These are phyloP conservation scores for Equus quagga DNA, from an alignment of 2,113 vertebrate species.

Conservation along the genomic window DNA sequence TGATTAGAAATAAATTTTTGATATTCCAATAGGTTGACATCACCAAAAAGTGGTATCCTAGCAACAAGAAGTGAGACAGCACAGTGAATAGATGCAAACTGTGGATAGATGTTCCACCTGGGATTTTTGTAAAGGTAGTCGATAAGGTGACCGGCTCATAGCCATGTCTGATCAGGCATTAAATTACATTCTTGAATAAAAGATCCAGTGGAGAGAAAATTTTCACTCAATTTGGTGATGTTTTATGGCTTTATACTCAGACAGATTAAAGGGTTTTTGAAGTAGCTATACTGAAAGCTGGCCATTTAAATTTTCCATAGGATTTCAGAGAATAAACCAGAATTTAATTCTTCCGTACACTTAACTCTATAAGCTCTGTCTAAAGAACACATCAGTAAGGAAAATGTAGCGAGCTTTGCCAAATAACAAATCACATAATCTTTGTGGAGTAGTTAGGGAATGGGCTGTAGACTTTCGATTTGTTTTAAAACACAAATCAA, in stretches of 20 bases:
- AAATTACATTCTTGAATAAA: constrained; percentile 55
- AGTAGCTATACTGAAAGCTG: constrained; percentile 16
- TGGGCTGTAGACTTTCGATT: neutral
- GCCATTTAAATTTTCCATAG: neutral
- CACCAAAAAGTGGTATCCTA: constrained; percentile 59
- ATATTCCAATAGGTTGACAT: constrained; percentile 40
- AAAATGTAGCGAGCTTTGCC: neutral
- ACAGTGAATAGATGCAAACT: neutral
- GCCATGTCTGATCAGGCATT: neutral
- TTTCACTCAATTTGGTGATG: constrained; percentile 31
- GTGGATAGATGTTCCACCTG: neutral
- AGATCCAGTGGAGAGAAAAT: neutral
- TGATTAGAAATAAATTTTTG: constrained; percentile 72
- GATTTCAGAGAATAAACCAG: neutral
- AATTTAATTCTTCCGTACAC: neutral
- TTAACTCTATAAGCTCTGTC: neutral
- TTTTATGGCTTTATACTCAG: constrained; percentile 22
- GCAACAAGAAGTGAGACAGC: constrained; percentile 67
- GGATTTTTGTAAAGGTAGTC: neutral
- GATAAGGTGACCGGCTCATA: constrained; percentile 9
- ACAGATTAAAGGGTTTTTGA: constrained; percentile 17
- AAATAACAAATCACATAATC: neutral
- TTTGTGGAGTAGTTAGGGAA: neutral
- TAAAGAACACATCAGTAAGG: neutral
- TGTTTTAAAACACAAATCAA: constrained; percentile 32